Conservation (phyloP, 2,113 vertebrate species). For the Macroglossus sobrinus region DNA sequence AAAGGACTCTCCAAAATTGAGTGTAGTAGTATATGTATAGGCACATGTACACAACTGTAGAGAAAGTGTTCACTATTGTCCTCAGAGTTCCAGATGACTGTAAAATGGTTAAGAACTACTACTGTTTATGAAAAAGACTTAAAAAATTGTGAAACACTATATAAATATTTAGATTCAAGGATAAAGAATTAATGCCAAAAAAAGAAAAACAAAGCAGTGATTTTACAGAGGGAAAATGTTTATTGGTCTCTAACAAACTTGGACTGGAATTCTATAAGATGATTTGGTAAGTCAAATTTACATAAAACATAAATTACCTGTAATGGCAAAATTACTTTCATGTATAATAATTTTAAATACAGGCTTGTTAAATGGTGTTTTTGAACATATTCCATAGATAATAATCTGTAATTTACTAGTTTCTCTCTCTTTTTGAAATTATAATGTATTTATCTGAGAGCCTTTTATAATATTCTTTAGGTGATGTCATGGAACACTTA, state of each 20-base stretch:
- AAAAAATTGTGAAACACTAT: not conserved
- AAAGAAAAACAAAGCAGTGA: not conserved
- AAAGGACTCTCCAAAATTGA: not conserved
- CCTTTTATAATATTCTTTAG: slow-evolving; percentile 30
- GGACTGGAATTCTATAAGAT: not conserved
- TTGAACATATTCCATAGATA: slow-evolving; percentile 44
- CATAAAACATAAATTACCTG: slow-evolving; percentile 13
- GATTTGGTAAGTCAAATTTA: slow-evolving; percentile 51
- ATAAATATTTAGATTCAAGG: not conserved
- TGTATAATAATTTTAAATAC: slow-evolving; percentile 61
- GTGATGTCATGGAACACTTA: not conserved
- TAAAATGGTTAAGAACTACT: not conserved
- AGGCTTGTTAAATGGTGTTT: slow-evolving; percentile 33
- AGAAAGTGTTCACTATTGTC: not conserved
- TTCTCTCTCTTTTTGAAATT: slow-evolving; percentile 48
- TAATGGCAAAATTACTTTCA: slow-evolving; percentile 60
- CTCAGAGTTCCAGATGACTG: not conserved
- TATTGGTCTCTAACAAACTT: not conserved
- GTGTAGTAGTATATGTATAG: too few species aligned
- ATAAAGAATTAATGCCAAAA: not conserved
- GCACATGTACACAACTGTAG: not conserved
- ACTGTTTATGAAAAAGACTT: not conserved
- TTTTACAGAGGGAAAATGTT: not conserved
- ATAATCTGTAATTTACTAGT: slow-evolving; percentile 58
- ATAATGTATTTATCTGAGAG: slow-evolving; percentile 30